These are phyloP conservation scores for Drosophila parthenogenetica DNA, from an alignment of 2,888 invertebrate species.

Conservation along the genomic window DNA sequence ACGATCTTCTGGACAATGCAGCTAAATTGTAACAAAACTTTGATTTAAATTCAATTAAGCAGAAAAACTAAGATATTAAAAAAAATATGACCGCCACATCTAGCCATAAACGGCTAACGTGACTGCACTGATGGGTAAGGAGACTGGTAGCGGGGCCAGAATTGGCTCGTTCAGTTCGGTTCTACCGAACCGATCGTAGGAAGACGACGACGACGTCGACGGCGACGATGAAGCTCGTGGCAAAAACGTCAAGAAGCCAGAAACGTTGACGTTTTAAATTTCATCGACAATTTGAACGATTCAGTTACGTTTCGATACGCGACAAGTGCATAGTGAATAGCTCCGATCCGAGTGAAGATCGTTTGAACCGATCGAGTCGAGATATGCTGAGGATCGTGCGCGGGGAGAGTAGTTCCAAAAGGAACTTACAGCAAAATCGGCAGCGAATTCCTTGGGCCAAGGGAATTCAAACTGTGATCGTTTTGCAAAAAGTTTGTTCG, in stretches of 20 bases:
- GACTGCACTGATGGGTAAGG: background rate
- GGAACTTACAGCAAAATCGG: conserved; percentile 47
- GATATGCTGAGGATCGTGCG: background rate
- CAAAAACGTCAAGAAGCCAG: conserved; percentile 25
- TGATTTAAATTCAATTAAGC: too few relatives aligned
- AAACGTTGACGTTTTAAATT: conserved; percentile 82
- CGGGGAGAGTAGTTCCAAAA: background rate
- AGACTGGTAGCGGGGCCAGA: conserved; percentile 6
- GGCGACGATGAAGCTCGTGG: conserved; percentile 44
- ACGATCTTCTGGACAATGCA: too few relatives aligned
- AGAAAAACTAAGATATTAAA: too few relatives aligned
- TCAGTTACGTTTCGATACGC: conserved; percentile 84
- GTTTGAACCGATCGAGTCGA: conserved; percentile 22
- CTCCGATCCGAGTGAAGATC: conserved; percentile 34
- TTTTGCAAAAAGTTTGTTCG: conserved; percentile 84
- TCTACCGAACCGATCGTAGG: conserved; percentile 36
- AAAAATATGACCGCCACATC: too few relatives aligned
- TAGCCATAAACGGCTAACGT: background rate
- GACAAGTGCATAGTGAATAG: conserved; percentile 83
- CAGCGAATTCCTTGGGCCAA: conserved; percentile 85
- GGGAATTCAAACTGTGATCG: conserved; percentile 84
- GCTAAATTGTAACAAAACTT: too few relatives aligned
- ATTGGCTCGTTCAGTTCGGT: conserved; percentile 11
- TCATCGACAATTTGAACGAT: conserved; percentile 79
- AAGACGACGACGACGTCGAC: conserved; percentile 17